Evolutionary conservation across 2,797 vertebrate genomes (phyloP).

Genomic region (Rhincodon typus): DNA sequence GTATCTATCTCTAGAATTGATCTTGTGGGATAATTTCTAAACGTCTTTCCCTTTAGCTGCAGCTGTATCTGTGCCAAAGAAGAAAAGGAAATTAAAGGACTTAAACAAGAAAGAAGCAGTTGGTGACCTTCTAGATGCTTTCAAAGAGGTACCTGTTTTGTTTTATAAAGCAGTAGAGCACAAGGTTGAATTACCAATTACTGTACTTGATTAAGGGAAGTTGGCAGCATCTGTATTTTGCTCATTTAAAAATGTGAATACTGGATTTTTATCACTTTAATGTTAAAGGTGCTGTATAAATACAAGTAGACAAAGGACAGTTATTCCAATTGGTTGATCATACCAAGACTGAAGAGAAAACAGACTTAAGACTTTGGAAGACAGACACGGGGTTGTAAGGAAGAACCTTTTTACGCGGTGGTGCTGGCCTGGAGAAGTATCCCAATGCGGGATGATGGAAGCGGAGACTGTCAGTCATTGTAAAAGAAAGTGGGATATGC

Average conservation of each 20-base stretch:
- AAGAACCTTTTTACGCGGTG: background rate
- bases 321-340: background rate
- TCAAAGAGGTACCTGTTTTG: conserved; percentile 73
- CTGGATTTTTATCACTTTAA: background rate
- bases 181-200: background rate
- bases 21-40: background rate
- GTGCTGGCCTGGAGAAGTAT: background rate
- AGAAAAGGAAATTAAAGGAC: conserved; percentile 89
- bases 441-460: background rate
- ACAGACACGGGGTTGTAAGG: background rate
- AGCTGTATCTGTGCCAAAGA: conserved; percentile 89
- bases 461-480: too few relatives aligned
- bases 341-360: background rate
- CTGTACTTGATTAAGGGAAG: background rate
- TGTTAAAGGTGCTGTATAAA: background rate
- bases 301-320: background rate
- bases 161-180: background rate
- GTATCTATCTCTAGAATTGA: background rate
- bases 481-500: too few relatives aligned
- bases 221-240: too few relatives aligned
- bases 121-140: conserved; percentile 89
- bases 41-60: conserved; percentile 44
- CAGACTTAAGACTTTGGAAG: too few relatives aligned
- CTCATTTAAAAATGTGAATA: too few relatives aligned
- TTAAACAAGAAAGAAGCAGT: conserved; percentile 88